Evolutionary conservation across 1,140 invertebrate species (phyloP), one percentile per base, ranked within the genome.

Genomic region (Pachypsylla venusta): DNA sequence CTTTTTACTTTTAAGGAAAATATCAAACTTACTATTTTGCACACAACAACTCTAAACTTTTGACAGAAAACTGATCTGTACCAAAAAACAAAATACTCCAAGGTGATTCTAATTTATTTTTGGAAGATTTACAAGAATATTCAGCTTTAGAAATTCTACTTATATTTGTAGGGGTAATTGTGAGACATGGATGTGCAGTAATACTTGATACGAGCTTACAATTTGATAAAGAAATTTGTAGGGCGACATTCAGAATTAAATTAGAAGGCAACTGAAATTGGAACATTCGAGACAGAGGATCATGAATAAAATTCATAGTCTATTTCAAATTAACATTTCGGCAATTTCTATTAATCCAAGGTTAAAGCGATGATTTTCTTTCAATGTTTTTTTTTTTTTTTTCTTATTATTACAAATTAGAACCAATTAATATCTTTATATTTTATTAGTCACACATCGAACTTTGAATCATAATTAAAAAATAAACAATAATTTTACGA

Each of bases 31-130:
- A 64, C 62, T 66, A 63, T 59, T 68, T 66, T 0, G 61, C 64
- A 59, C 60, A 58, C 24, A 66, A 25, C 13, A 62, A 20, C 67
- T 75, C 71, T 27, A 85, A 70, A 66, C 79, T 83, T 42, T 74
- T 69, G n/a, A 83, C 58, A 0, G 82, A 77, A 74, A 84, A 85
- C 30, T 76, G 69, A 67, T 84, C 81, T 12, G 78, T 79, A 2
- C 83, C 83, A 68, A 83, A 84, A 70, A 84, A 85, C 59, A 84
- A 67, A 20, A 83, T 67, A 40, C 70, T 78, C 75, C 78, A 79
- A 48, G 66, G 67, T 20, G 66, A 64, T 19, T 48, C 42, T 48
- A 48, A 48, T 19, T 48, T 48, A 4, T 48, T 48, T 3, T 59
- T 61, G 25, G 57, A 57, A 2, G 27, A 48, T 53, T 55, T 39